Base-by-base conservation (phyloP, 2,888 invertebrate species). In the Brenthis ino region DNA sequence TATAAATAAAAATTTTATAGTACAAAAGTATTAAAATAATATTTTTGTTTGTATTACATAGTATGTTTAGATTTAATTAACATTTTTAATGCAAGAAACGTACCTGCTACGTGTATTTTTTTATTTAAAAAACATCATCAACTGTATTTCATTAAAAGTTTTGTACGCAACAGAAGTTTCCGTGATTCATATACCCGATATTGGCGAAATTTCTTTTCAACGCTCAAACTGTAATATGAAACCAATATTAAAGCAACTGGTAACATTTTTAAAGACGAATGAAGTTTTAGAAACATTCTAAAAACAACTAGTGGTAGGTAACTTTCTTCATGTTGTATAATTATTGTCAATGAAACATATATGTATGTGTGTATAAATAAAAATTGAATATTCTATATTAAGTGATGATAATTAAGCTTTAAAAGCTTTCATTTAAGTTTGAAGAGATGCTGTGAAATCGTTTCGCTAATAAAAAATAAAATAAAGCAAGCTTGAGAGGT, bases 111-210 rank as follows among this genome's bases (percentile, higher is more conserved):
- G 54, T 54, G 47, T 60, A 48, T 60, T 28, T 50, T 60, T 50
- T 50, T 28, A 28, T 11, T 43, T 48, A 54, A 56, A 50, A 37
- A 54, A 54, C 53, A 63, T 63, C 54, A 67, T 67, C 67, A 63
- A 63, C 61, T 61, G 86, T 63, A 63, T 89, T 91, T 90, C 88
- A 90, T 90, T 91, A 90, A 90, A 91, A 90, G 87, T 90, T 91
- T 87, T 78, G 81, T 84, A 84, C 82, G 80, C 85, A 84, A 80
- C 79, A 72, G 74, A 86, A 88, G 81, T 88, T 88, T 80, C 63
- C 67, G 56, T 63, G 37, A 67, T 85, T 84, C 81, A 82, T 81
- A 77, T 67, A 56, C 66, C 75, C 79, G 83, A 85, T 83, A 87
- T 88, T 76, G 82, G 79, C 68, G 80, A 82, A 83, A 83, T 82